Evolutionary conservation across 2,797 vertebrate species (phyloP).

Genomic region (Sitta carolinensis): DNA sequence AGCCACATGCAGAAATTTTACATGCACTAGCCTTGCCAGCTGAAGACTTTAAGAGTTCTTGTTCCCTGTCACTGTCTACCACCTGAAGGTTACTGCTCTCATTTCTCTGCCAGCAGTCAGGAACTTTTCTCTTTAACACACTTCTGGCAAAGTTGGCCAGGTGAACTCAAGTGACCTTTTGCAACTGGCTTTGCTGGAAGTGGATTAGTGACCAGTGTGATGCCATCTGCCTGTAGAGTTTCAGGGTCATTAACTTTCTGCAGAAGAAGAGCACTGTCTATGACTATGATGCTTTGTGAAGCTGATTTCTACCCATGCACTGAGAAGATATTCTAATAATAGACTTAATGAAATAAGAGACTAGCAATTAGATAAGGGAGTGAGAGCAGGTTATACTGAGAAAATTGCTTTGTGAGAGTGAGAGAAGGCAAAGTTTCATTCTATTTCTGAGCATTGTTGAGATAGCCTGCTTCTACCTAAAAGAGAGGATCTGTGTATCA

Average conservation of each 20-base stretch:
- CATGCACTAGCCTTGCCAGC: neutral
- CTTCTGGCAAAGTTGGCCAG: neutral
- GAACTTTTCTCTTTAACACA: neutral
- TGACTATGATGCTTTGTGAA: neutral
- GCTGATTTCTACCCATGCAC: neutral
- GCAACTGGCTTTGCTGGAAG: neutral
- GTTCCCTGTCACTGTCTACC: neutral
- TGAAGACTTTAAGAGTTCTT: neutral
- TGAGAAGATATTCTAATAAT: neutral
- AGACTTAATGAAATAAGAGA: neutral
- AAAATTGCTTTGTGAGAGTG: neutral
- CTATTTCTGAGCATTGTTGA: neutral
- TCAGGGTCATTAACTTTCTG: neutral
- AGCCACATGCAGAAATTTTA: neutral
- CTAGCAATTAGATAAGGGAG: neutral
- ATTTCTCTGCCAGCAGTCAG: neutral
- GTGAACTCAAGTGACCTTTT: neutral
- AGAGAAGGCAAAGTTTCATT: neutral
- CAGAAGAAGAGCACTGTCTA: neutral
- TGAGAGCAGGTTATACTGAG: neutral
- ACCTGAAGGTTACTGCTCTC: neutral
- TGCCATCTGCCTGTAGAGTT: neutral
- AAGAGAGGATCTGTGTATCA: neutral
- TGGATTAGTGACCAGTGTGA: neutral
- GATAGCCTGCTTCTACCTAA: neutral